Conservation (phyloP, 35 echinoderm and acorn worm genomes). For the Chiridota heheva region DNA sequence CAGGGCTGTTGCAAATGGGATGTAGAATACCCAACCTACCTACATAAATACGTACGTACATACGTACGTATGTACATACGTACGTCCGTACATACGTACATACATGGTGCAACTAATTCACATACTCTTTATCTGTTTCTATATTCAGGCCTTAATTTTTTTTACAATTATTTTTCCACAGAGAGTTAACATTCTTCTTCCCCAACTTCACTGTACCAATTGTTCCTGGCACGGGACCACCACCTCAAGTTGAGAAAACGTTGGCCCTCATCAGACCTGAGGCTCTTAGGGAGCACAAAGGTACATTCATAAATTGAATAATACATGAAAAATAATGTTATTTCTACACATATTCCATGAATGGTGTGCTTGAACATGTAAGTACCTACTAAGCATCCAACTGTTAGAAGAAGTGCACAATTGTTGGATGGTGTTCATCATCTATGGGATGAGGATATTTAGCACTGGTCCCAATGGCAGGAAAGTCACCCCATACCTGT, state of each 20-base stretch:
- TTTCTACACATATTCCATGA: no score
- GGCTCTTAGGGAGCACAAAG: slow-evolving; percentile 95
- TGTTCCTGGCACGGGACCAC: slow-evolving; percentile 87
- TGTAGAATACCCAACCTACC: no score
- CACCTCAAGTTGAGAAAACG: slow-evolving; percentile 77
- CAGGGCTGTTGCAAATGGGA: no score
- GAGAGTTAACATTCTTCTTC: slow-evolving; percentile 93
- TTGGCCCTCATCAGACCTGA: slow-evolving; percentile 95
- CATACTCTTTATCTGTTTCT: no score
- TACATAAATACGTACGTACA: no score
- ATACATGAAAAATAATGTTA: background rate
- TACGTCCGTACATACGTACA: no score
- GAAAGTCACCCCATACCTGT: no score
- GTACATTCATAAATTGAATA: slow-evolving; percentile 24
- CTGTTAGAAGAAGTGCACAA: background rate
- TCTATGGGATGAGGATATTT: background rate
- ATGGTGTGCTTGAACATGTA: no score
- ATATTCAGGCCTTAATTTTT: no score
- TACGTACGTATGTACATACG: no score
- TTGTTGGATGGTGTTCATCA: background rate
- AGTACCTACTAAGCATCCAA: background rate
- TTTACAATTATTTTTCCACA: slow-evolving; percentile 45
- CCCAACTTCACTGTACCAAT: slow-evolving; percentile 77
- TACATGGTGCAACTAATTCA: no score
- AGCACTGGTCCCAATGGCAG: no score